Percentiles rank a stretch among this genome's conserved stretches.
Conservation (phyloP, 2,797 vertebrate species). For the Poecile montanus region DNA sequence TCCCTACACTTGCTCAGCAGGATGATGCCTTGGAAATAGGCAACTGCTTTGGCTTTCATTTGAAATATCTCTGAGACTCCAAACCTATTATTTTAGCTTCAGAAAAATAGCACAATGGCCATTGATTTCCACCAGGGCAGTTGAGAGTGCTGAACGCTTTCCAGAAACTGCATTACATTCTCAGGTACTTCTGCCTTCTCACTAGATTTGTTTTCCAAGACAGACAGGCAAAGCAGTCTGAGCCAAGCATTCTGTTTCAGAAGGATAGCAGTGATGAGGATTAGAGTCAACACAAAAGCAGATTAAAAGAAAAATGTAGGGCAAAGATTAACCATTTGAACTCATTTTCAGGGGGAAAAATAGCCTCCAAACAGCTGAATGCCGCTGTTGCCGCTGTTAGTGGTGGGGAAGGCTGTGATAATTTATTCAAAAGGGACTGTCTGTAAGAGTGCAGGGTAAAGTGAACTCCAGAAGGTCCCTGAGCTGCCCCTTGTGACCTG, state of each 20-base stretch:
- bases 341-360: not conserved
- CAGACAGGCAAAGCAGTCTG: slow-evolving; percentile 19
- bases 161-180: not conserved
- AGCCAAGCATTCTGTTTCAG: not conserved
- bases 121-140: not conserved
- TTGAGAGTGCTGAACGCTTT: not conserved
- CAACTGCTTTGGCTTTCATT: not conserved
- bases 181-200: not conserved
- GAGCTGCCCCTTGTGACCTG: not conserved
- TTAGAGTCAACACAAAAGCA: slow-evolving; percentile 45
- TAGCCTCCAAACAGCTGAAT: not conserved
- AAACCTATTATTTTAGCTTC: slow-evolving; percentile 2
- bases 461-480: not conserved
- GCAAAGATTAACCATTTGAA: slow-evolving; percentile 52
- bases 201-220: slow-evolving; percentile 2
- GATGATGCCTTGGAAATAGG: not conserved
- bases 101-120: not conserved
- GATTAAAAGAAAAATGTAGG: slow-evolving; percentile 64
- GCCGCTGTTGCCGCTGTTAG: not conserved
- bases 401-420: not conserved
- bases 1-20: not conserved
- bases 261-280: slow-evolving; percentile 9
- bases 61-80: not conserved
- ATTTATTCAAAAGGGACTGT: not conserved
- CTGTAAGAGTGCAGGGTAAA: not conserved